These are phyloP conservation scores for Pachydiplax longipennis DNA, from an alignment of 2,888 invertebrate genomes.

Conservation along the genomic window DNA sequence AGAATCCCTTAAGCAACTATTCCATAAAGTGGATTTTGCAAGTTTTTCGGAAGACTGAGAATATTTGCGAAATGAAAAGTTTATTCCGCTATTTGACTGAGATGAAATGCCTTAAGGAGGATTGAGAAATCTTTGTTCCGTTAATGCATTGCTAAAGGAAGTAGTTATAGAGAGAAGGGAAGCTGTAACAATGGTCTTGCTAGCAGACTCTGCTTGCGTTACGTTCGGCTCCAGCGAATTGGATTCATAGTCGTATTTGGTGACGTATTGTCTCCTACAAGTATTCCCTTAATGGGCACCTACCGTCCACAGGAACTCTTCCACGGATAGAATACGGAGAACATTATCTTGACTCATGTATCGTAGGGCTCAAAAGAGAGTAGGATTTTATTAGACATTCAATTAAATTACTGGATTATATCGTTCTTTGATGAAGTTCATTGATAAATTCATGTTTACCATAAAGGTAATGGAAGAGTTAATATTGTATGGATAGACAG, in stretches of 20 bases:
- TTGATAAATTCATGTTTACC: no score
- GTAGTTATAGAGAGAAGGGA: background rate
- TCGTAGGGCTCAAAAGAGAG: background rate
- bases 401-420: no score
- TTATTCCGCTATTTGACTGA: background rate
- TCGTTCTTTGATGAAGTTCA: no score
- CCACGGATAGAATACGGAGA: background rate
- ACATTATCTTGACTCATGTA: background rate
- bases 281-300: background rate
- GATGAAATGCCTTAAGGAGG: background rate
- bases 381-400: no score
- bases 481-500: no score
- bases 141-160: background rate
- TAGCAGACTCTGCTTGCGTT: background rate
- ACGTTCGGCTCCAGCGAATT: background rate
- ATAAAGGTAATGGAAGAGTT: no score
- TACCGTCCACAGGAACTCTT: background rate
- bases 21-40: background rate
- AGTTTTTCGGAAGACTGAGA: background rate
- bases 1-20: background rate
- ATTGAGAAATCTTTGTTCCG: background rate
- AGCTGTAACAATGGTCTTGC: background rate
- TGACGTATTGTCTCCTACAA: background rate
- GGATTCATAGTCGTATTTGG: slow-evolving; percentile 18
- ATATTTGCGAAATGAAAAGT: background rate